Conservation (phyloP, 2,888 invertebrate species). For the Ypsolopha scabrella region DNA sequence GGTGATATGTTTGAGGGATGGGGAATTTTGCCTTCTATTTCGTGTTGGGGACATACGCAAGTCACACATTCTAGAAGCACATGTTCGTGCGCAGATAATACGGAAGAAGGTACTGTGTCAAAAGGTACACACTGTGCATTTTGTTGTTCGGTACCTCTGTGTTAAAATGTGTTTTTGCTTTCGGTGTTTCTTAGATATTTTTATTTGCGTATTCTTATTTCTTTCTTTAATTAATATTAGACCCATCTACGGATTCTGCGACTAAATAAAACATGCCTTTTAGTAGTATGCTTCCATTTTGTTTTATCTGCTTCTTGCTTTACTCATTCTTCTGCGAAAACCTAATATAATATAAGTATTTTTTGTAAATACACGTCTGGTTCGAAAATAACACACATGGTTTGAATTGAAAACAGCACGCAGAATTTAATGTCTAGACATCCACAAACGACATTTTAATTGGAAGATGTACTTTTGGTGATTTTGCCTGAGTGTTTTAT, state of each 20-base stretch:
- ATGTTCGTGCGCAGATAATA: conserved; percentile 94
- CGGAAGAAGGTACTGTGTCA: conserved; percentile 81
- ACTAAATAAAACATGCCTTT: background rate
- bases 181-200: background rate
- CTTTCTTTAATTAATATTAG: conserved; percentile 23
- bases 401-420: too few species aligned
- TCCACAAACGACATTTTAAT: too few species aligned
- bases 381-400: too few species aligned
- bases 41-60: conserved; percentile 96
- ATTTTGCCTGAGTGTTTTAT: too few species aligned
- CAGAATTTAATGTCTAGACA: too few species aligned
- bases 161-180: conserved; percentile 8
- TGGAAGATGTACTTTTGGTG: too few species aligned
- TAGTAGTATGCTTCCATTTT: background rate
- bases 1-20: conserved; percentile 93
- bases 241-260: conserved; percentile 48
- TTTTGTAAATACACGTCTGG: too few species aligned
- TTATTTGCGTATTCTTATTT: background rate
- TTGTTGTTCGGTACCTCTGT: conserved; percentile 8
- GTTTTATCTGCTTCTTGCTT: background rate
- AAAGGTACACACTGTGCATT: conserved; percentile 2
- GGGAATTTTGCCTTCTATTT: conserved; percentile 91
- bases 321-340: too few species aligned
- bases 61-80: conserved; percentile 97
- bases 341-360: too few species aligned